phyloP scores from a whole-genome alignment of 2,888 invertebrate genomes.

The Phyllotreta striolata region DNA sequence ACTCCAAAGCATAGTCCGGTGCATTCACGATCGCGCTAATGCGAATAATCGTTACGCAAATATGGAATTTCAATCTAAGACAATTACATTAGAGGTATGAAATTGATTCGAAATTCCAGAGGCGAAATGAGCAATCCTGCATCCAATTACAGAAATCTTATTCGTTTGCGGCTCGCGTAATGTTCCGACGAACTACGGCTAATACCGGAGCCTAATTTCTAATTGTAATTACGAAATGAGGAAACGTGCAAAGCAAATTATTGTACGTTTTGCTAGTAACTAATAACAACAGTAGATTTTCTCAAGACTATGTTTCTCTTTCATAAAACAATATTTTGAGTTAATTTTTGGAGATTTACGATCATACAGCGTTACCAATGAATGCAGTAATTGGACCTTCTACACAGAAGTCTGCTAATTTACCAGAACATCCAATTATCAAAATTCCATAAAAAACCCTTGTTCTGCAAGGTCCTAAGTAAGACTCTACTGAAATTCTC shows the following conservation, averaged over 20 bases:
- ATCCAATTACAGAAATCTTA: conserved; percentile 46
- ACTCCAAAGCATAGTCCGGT: too few relatives aligned
- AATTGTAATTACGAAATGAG: conserved; percentile 20
- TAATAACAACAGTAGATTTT: neutral
- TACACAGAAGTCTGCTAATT: too few relatives aligned
- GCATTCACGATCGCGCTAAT: neutral
- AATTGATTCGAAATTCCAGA: conserved; percentile 45
- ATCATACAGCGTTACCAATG: too few relatives aligned
- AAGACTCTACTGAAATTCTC: too few relatives aligned
- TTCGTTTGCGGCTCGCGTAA: conserved; percentile 45
- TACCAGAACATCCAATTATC: too few relatives aligned
- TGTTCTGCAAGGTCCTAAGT: too few relatives aligned
- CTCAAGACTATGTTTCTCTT: neutral
- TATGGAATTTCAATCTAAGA: conserved; percentile 35
- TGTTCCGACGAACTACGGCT: conserved; percentile 13
- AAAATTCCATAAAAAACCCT: too few relatives aligned
- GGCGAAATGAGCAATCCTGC: conserved; percentile 47
- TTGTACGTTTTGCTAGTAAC: neutral
- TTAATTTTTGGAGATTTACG: too few relatives aligned
- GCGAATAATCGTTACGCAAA: conserved; percentile 23
- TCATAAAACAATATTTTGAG: too few relatives aligned
- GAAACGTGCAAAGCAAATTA: neutral
- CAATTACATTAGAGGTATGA: conserved; percentile 41
- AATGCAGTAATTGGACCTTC: too few relatives aligned
- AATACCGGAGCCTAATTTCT: conserved; percentile 15